Conservation (phyloP, 2,113 vertebrate genomes). For the Condylura cristata region DNA sequence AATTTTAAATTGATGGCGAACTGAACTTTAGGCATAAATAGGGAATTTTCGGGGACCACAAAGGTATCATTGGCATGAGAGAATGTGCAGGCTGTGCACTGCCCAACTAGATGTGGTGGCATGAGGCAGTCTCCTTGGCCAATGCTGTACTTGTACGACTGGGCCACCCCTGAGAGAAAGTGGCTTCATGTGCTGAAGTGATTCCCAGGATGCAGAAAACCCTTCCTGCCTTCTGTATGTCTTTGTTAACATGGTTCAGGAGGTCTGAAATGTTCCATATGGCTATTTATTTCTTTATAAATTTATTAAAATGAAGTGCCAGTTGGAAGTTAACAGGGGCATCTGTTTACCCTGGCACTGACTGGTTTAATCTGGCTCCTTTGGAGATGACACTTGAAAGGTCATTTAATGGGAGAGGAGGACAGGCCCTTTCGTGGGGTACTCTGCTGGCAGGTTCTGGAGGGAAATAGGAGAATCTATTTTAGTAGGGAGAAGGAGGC, state of each 20-base stretch:
- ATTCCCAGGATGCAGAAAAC: neutral
- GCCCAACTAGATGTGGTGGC: neutral
- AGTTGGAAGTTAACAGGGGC: conserved; percentile 1
- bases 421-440: neutral
- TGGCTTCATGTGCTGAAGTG: neutral
- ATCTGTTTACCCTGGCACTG: neutral
- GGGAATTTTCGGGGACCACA: neutral
- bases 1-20: neutral
- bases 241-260: neutral
- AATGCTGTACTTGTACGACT: neutral
- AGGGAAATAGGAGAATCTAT: neutral
- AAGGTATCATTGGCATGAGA: neutral
- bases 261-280: neutral
- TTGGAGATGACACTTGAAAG: neutral
- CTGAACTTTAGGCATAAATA: neutral
- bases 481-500: neutral
- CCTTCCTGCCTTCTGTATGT: neutral
- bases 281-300: neutral
- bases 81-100: no score
- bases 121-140: neutral
- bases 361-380: neutral
- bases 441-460: neutral
- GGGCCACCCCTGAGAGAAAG: neutral
- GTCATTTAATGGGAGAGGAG: neutral
- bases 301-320: conserved; percentile 8